Base-by-base conservation (phyloP, 2,113 vertebrate genomes). In the Rhynchopsitta pachyrhyncha region DNA sequence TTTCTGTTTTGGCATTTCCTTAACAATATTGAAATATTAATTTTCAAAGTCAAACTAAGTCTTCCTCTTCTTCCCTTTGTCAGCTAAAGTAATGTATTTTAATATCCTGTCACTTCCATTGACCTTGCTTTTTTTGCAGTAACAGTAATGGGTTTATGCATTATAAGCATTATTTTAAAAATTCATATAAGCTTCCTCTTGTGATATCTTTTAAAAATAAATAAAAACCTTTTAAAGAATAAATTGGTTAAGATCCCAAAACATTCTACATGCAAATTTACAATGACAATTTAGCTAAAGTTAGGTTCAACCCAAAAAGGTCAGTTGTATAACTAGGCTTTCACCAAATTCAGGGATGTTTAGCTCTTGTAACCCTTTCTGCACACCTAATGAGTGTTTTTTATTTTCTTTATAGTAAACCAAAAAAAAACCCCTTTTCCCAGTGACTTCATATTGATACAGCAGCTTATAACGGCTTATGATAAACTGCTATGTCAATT, bases 151-250 rank as follows among this genome's bases (percentile, higher is more conserved):
- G n/a, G 8, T 92, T 91, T 82, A 94, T 57, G 66, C 78, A 76
- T 6, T 42, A 37, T 47, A 73, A 76, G 37, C 49, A 62, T 67
- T 74, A 49, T 47, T 93, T 3, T 0, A 69, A 75, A 81, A 86
- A 86, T 41, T 10, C 52, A 89, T 69, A 60, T 68, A 55, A 91
- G 16, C 10, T 91, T 28, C n/a, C 82, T 62, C 42, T 50, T 35
- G 10, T 80, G 39, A 5, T 90, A 13, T 17, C 67, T 28, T 77
- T 92, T 75, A 90, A 96, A 96, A 88, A 95, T 90, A 91, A 94
- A 76, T 46, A 76, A 82, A 82, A 82, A 22, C 28, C 29, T 86
- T 94, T 77, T n/a, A 82, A 93, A 90, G 67, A 93, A 90, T 80
- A 84, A 80, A 94, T 75, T 76, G 3, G 55, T 90, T 86, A 59